Percentiles rank a stretch among this genome's conserved stretches.
These are phyloP conservation scores for Agelastica alni DNA, from an alignment of 2,888 invertebrate genomes.

Conservation along the genomic window DNA sequence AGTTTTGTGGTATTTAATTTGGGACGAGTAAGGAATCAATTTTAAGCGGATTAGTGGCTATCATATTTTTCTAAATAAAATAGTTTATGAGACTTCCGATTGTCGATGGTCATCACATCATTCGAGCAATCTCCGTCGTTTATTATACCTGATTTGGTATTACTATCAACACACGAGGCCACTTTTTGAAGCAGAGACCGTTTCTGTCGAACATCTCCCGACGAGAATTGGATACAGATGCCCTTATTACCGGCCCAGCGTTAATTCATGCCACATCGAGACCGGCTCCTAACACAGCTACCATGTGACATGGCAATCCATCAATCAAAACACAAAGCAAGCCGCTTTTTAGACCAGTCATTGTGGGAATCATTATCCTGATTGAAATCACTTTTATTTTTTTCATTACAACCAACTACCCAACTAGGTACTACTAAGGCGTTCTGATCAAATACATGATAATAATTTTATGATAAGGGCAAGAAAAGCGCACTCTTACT, in stretches of 20 bases:
- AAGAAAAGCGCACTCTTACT: too few relatives aligned
- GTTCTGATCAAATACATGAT: too few relatives aligned
- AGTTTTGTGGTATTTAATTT: too few relatives aligned
- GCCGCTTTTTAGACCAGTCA: constrained; percentile 36
- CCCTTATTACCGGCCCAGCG: constrained; percentile 45
- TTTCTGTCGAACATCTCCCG: constrained; percentile 44
- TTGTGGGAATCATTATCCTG: not conserved
- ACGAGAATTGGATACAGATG: constrained; percentile 47
- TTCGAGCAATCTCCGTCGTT: constrained; percentile 17
- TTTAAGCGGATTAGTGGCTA: too few relatives aligned
- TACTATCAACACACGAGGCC: constrained; percentile 43
- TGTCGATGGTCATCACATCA: too few relatives aligned
- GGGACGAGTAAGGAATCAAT: too few relatives aligned
- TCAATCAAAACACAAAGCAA: constrained; percentile 49
- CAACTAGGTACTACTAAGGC: too few relatives aligned
- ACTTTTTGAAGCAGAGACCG: constrained; percentile 45
- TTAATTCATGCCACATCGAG: constrained; percentile 45
- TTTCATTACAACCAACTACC: too few relatives aligned
- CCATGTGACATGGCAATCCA: constrained; percentile 49
- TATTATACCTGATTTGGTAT: constrained; percentile 46
- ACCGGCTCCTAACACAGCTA: constrained; percentile 42
- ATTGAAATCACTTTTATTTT: not conserved
- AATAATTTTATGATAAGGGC: too few relatives aligned
- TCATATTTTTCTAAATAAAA: too few relatives aligned
- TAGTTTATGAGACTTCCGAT: too few relatives aligned